Evolutionary conservation across 1,140 invertebrate genomes (phyloP), one percentile per base, ranked within the genome.

Genomic region (Paralvinella palmiformis): DNA sequence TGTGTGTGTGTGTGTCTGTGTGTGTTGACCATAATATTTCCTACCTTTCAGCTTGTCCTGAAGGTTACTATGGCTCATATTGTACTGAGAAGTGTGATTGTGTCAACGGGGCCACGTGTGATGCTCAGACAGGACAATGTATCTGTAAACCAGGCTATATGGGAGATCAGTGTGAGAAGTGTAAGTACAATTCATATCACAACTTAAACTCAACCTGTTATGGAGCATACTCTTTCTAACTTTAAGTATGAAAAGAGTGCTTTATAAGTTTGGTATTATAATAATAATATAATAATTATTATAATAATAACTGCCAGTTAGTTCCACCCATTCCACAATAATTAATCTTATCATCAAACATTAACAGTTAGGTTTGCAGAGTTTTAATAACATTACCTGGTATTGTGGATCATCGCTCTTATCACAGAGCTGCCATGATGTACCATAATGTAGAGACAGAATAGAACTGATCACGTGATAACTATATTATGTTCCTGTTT

Each of bases 71-170:
- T 65, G 78, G 93, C 0, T 76, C 83, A 32, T 85, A 89, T 71
- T 83, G 95, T 79, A 85, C 85, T 44, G 89, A 94, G 79, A 86
- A 86, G 31, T 98, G 94, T 77, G 88, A 89, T 64, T 97, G 94
- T 78, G 69, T 73, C 48, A 78, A 58, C 5, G 71, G 72, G 17
- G 68, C 65, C 56, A 70, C 68, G 36, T 82, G 72, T 71, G 78
- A 75, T 62, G 69, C 76, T 1, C 64, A 77, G 86, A 89, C 88
- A 35, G 96, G 96, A 0, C 83, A 86, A 52, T 98, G 95, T 75
- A 82, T 87, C 17, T 99, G 96, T 75, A 87, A 88, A 68, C 81
- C 89, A 17, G 96, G 96, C 32, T 80, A 76, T 63, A 62, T 69
- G 44, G 77, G 76, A 10, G 66, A 67, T 4, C 60, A 62, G 20